Base-by-base conservation (phyloP, 2,797 vertebrate genomes). In the Malurus leucopterus region DNA sequence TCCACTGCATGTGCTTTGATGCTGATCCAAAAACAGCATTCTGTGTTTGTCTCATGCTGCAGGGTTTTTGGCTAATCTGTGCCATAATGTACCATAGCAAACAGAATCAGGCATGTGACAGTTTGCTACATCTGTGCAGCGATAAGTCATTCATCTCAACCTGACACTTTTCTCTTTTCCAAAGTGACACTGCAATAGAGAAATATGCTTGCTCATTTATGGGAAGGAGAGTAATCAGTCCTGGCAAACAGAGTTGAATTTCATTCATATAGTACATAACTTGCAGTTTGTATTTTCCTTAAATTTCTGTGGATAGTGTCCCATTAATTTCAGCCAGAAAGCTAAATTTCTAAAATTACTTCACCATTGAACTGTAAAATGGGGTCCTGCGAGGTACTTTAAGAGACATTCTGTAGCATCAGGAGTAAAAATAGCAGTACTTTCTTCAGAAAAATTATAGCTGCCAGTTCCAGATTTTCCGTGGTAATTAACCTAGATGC, bases 401-500 rank as follows among this genome's bases (percentile, higher is more conserved):
- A 93, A 74, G 58, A 86, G 79, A 83, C 30, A 50, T 93, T 93
- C 92, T 94, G 93, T 95, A 86, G 94, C 88, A 84, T 47, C 53
- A 68, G 80, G 74, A 95, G 72, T 94, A 92, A 95, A 91, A 95
- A 94, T 77, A 95, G 94, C 75, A 58, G 74, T 84, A 82, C 86
- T 93, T 94, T 95, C 94, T 94, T 91, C 92, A 70, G 90, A 94
- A 89, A 96, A 95, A 96, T 91, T 79, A 91, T 71, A 91, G 94
- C 93, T 90, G 91, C 94, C 92, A 85, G 77, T 97, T 97, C 97
- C 97, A 88, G 93, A 95, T 96, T 96, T 96, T 97, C 97, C 74
- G 68, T 96, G 96, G 96, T 98, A 98, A 98, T 98, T 98, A 99
- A 98, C 98, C 98, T 97, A 97, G 98, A 98, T 98, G 97, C 94